Conservation (phyloP, 2,888 invertebrate genomes). For the Epinotia brunnichana region DNA sequence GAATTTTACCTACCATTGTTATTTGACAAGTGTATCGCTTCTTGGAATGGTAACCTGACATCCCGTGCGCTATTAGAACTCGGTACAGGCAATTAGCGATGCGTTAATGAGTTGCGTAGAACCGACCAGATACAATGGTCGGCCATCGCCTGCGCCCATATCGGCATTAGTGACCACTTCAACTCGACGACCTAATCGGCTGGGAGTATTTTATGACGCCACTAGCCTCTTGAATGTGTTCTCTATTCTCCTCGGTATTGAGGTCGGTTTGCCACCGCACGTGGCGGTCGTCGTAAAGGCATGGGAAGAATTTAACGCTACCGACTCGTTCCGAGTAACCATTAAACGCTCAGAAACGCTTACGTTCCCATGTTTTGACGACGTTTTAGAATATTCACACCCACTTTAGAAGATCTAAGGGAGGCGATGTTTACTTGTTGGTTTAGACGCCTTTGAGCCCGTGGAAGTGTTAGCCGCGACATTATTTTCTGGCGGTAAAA, state of each 20-base stretch:
- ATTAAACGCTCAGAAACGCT: slow-evolving; percentile 43
- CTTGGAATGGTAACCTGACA: slow-evolving; percentile 75
- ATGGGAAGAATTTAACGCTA: slow-evolving; percentile 56
- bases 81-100: slow-evolving; percentile 75
- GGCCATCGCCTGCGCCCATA: slow-evolving; percentile 48
- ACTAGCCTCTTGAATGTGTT: slow-evolving; percentile 56
- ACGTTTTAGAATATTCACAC: slow-evolving; percentile 42
- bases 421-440: slow-evolving; percentile 28
- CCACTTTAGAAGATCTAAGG: slow-evolving; percentile 34
- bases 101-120: slow-evolving; percentile 77
- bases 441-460: slow-evolving; percentile 18
- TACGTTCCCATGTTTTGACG: slow-evolving; percentile 41
- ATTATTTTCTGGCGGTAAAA: background rate
- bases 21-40: slow-evolving; percentile 61
- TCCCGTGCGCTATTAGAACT: slow-evolving; percentile 68
- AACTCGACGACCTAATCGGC: slow-evolving; percentile 63
- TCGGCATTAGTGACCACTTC: slow-evolving; percentile 55
- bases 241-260: slow-evolving; percentile 63
- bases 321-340: slow-evolving; percentile 51
- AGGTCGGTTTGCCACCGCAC: slow-evolving; percentile 59
- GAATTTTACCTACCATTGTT: background rate
- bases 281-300: slow-evolving; percentile 47
- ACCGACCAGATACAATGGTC: slow-evolving; percentile 61
- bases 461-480: slow-evolving; percentile 6
- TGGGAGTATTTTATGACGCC: slow-evolving; percentile 62